phyloP scores from a whole-genome alignment of 2,113 vertebrate genomes.

The Cynoglossus semilaevis region DNA sequence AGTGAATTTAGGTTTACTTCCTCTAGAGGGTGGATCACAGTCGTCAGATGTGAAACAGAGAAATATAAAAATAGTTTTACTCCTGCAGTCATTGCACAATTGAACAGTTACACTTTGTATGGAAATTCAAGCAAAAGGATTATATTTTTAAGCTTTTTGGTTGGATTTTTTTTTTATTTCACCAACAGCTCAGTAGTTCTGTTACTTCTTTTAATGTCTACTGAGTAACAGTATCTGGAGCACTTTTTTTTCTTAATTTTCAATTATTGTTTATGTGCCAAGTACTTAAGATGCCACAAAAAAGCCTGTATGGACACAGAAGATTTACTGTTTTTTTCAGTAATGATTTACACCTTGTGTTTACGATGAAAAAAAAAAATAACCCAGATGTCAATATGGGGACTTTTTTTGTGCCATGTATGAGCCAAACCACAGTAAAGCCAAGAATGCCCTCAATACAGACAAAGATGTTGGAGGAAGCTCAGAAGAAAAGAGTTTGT shows the following conservation, averaged over 20 bases:
- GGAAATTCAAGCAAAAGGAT: not conserved
- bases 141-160: not conserved
- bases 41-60: too few species aligned
- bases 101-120: not conserved
- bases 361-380: not conserved
- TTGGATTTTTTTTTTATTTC: not conserved
- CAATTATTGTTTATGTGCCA: not conserved
- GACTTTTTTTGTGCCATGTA: not conserved
- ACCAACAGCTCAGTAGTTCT: not conserved
- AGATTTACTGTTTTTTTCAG: constrained; percentile 6
- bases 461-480: not conserved
- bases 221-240: not conserved
- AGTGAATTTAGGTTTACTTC: too few species aligned
- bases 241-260: not conserved
- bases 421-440: constrained; percentile 55
- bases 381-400: not conserved
- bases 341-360: constrained; percentile 4
- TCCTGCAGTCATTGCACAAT: not conserved
- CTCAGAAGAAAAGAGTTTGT: constrained; percentile 12
- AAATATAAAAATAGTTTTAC: too few species aligned
- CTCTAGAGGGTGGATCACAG: too few species aligned
- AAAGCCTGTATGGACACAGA: not conserved
- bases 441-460: constrained; percentile 5
- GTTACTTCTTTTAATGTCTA: not conserved
- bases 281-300: too few species aligned